Conservation (phyloP, 2,888 invertebrate species). For the Zaprionus obscuricornis region DNA sequence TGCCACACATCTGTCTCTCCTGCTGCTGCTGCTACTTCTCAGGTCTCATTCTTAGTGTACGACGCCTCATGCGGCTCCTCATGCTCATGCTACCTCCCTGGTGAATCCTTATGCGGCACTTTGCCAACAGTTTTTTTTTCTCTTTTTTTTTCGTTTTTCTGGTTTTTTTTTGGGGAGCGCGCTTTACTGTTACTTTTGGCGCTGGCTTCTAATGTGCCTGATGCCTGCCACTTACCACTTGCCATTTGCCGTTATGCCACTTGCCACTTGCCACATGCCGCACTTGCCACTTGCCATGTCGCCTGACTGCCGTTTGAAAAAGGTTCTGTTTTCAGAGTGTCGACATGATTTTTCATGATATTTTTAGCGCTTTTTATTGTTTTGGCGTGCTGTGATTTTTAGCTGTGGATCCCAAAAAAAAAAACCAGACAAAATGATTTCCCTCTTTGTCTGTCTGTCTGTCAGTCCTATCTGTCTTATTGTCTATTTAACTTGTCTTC, state of each 20-base stretch:
- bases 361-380: constrained; percentile 76
- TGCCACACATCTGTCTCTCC: constrained; percentile 7
- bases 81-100: no score
- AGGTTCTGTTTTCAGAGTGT: constrained; percentile 67
- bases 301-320: constrained; percentile 41
- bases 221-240: constrained; percentile 24
- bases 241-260: not conserved
- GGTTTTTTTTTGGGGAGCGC: constrained; percentile 38
- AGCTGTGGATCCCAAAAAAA: constrained; percentile 26
- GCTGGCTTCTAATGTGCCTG: constrained; percentile 62
- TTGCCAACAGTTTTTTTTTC: constrained; percentile 60
- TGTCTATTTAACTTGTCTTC: no score
- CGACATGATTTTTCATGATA: constrained; percentile 73
- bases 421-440: constrained; percentile 16
- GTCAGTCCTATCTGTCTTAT: constrained; percentile 1
- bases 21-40: not conserved
- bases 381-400: constrained; percentile 61
- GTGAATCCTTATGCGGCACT: constrained; percentile 61
- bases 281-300: constrained; percentile 7
- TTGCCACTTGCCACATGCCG: not conserved
- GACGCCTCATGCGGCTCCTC: no score
- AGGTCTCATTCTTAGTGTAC: no score
- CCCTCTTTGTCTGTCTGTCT: constrained; percentile 6
- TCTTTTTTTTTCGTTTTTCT: not conserved
- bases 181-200: constrained; percentile 54